Evolutionary conservation across 2,797 vertebrate genomes (phyloP).

Genomic region (Falco berigora): DNA sequence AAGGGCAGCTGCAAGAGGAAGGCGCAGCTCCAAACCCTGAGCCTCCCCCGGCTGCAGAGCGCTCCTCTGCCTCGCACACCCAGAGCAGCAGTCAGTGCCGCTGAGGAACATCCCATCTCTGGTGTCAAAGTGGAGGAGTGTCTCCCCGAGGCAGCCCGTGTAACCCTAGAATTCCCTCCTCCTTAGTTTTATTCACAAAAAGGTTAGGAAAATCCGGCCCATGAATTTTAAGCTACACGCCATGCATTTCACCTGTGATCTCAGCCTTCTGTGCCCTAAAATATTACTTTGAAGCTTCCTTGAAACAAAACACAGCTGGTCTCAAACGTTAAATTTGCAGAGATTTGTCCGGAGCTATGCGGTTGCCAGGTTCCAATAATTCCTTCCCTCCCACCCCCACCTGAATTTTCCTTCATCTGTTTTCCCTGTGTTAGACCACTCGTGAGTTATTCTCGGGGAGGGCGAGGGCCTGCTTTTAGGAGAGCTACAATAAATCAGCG

Average conservation of each 20-base stretch:
- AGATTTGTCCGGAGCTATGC: not conserved
- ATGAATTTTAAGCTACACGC: not conserved
- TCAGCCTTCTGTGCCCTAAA: not conserved
- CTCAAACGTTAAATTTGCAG: not conserved
- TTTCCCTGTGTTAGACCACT: not conserved
- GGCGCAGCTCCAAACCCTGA: not conserved
- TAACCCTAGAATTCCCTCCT: not conserved
- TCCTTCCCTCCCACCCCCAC: not conserved
- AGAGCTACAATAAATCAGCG: conserved; percentile 37
- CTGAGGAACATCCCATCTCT: not conserved
- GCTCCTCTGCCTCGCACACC: not conserved
- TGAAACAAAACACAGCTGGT: conserved; percentile 17
- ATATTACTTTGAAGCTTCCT: not conserved
- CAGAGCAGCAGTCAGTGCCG: not conserved
- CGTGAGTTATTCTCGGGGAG: not conserved
- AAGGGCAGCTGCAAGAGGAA: not conserved
- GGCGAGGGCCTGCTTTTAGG: not conserved
- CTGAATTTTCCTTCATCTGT: conserved; percentile 29
- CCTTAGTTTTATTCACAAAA: not conserved
- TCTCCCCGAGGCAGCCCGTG: not conserved
- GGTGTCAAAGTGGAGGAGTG: not conserved
- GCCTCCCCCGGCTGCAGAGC: not conserved
- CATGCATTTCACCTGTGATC: not conserved
- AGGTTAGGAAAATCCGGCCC: not conserved
- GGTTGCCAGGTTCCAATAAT: not conserved